phyloP scores from a whole-genome alignment of 2,888 invertebrate genomes.

The Tachystola acroxantha region DNA sequence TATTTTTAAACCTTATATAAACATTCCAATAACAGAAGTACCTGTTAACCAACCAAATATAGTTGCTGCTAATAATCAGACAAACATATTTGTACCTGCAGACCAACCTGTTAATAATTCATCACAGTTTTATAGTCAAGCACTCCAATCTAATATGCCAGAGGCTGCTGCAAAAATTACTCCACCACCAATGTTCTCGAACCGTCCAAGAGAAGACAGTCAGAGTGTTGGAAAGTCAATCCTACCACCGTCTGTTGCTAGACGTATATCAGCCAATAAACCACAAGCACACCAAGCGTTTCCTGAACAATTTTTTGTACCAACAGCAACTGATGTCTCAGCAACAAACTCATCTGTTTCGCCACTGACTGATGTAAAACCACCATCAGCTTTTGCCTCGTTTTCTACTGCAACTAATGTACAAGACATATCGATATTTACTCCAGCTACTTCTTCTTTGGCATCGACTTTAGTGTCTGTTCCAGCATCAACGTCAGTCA shows the following conservation, averaged over 20 bases:
- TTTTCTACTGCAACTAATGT: neutral
- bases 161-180: slow-evolving; percentile 39
- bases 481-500: neutral
- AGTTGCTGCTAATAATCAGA: slow-evolving; percentile 1
- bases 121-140: neutral
- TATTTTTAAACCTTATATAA: too few relatives aligned
- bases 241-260: slow-evolving; percentile 64
- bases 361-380: neutral
- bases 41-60: slow-evolving; percentile 10
- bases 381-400: slow-evolving; percentile 2
- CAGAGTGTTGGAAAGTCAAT: slow-evolving; percentile 42
- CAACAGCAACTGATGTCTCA: slow-evolving; percentile 24
- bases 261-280: slow-evolving; percentile 53
- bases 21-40: slow-evolving; percentile 8
- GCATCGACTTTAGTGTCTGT: neutral
- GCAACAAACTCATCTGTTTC: neutral
- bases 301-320: slow-evolving; percentile 50
- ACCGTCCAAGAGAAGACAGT: slow-evolving; percentile 30
- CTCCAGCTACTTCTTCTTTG: neutral
- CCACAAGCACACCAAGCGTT: slow-evolving; percentile 25
- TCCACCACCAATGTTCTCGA: slow-evolving; percentile 65
- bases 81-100: slow-evolving; percentile 4
- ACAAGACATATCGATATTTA: neutral
- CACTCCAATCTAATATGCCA: neutral
- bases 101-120: slow-evolving; percentile 1